Evolutionary conservation across 1,140 invertebrate genomes (phyloP).

Genomic region (Zaprionus ornatus): DNA sequence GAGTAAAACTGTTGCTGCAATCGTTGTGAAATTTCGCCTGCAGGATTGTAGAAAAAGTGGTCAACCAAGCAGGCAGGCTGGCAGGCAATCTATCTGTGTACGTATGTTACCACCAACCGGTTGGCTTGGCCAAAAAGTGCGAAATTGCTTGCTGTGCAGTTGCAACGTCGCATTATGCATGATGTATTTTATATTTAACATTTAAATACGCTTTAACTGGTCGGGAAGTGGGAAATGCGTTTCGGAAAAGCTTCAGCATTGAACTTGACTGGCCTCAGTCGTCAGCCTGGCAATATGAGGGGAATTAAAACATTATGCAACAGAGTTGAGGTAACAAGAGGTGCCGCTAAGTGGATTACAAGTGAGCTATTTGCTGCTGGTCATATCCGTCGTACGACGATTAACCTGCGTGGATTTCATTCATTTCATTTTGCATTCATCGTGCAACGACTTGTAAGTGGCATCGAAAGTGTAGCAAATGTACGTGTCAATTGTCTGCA

Average conservation of each 20-base stretch:
- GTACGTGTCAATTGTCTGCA: conserved; percentile 25
- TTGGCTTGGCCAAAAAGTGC: conserved; percentile 7
- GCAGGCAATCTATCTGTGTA: no score
- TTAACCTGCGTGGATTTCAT: neutral
- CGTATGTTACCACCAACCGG: conserved; percentile 8
- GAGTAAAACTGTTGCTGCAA: conserved; percentile 58
- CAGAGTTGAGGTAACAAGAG: conserved; percentile 31
- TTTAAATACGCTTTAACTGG: conserved; percentile 51
- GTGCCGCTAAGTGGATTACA: conserved; percentile 66
- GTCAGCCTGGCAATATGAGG: conserved; percentile 20
- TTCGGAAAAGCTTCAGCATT: conserved; percentile 66
- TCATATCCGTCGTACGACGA: conserved; percentile 40
- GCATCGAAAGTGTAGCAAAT: conserved; percentile 42
- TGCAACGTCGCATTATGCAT: conserved; percentile 52
- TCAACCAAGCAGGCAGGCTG: neutral
- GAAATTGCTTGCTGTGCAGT: conserved; percentile 18
- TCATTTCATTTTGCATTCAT: conserved; percentile 17
- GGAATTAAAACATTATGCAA: conserved; percentile 58
- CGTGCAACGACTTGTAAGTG: neutral
- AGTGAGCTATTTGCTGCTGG: conserved; percentile 37
- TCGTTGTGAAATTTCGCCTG: conserved; percentile 71
- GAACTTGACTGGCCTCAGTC: conserved; percentile 45
- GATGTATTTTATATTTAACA: conserved; percentile 24
- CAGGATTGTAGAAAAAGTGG: conserved; percentile 46
- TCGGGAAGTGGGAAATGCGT: conserved; percentile 50